A percentile compares a stretch with the other conserved stretches of the same genome.
phyloP scores from a whole-genome alignment of 2,888 invertebrate genomes.

The Priapulus caudatus region DNA sequence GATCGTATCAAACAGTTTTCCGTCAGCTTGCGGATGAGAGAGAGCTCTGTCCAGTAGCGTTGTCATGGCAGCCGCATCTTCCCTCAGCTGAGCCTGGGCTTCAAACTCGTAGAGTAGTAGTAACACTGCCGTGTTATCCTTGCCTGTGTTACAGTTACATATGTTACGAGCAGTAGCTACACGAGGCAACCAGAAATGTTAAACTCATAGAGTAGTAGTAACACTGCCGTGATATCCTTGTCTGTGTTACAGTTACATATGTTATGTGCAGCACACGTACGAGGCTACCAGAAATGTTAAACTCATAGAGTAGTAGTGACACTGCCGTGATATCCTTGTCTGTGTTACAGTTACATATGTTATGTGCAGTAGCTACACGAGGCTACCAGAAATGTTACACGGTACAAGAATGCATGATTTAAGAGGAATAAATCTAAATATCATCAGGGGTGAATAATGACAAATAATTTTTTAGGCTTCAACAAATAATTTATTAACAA shows the following conservation, averaged over 20 bases:
- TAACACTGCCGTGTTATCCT: constrained; percentile 25
- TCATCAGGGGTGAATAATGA: too few species aligned
- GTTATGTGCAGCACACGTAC: too few species aligned
- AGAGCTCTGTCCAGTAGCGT: constrained; percentile 30
- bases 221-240: constrained; percentile 23
- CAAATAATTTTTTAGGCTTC: too few species aligned
- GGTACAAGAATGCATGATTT: too few species aligned
- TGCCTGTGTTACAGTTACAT: constrained; percentile 5
- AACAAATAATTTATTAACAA: too few species aligned
- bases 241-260: neutral
- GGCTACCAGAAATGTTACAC: too few species aligned
- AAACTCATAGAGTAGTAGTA: constrained; percentile 34
- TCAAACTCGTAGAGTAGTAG: constrained; percentile 35
- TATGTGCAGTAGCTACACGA: too few species aligned
- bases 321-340: constrained; percentile 24
- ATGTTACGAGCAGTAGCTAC: too few species aligned
- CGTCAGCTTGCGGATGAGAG: constrained; percentile 28
- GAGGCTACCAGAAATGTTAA: too few species aligned
- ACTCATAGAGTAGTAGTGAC: constrained; percentile 32
- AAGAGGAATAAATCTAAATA: too few species aligned
- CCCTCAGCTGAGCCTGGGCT: constrained; percentile 28
- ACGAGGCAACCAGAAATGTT: too few species aligned
- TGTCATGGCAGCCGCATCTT: constrained; percentile 25
- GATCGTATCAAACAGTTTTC: constrained; percentile 33
- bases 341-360: neutral